These are phyloP conservation scores for Rhyzopertha dominica DNA, from an alignment of 1,140 invertebrate genomes.

Conservation along the genomic window DNA sequence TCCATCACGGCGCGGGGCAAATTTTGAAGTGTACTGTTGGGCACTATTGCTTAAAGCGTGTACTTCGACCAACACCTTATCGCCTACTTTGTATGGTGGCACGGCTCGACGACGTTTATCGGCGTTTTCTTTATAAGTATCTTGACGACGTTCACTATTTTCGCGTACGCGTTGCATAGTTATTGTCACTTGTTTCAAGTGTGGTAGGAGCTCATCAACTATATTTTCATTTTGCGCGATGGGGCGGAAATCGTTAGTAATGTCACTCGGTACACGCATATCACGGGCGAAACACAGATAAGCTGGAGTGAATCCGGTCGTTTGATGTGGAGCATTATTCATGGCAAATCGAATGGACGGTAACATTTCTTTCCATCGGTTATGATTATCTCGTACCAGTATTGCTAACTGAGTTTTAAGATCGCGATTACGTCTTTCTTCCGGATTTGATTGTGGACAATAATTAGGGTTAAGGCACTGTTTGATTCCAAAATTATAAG, in stretches of 20 bases:
- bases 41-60: too few relatives aligned
- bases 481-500: constrained; percentile 31
- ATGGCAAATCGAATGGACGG: constrained; percentile 43
- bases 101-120: too few relatives aligned
- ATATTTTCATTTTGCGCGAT: constrained; percentile 33
- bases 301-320: constrained; percentile 45
- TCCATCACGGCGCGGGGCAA: too few relatives aligned
- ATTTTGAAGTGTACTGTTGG: too few relatives aligned
- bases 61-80: too few relatives aligned
- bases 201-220: too few relatives aligned
- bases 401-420: constrained; percentile 43
- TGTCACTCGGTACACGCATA: constrained; percentile 28
- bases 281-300: constrained; percentile 38
- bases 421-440: constrained; percentile 43
- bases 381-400: constrained; percentile 35
- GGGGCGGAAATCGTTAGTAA: constrained; percentile 28
- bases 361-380: constrained; percentile 38
- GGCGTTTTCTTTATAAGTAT: too few relatives aligned
- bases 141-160: too few relatives aligned
- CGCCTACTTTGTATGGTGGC: too few relatives aligned
- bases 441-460: constrained; percentile 43
- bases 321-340: constrained; percentile 41
- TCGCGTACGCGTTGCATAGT: too few relatives aligned
- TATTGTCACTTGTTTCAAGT: too few relatives aligned
- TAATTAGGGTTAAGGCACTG: constrained; percentile 40